Conservation (phyloP, 2,113 vertebrate species). For the Aegithalos caudatus region DNA sequence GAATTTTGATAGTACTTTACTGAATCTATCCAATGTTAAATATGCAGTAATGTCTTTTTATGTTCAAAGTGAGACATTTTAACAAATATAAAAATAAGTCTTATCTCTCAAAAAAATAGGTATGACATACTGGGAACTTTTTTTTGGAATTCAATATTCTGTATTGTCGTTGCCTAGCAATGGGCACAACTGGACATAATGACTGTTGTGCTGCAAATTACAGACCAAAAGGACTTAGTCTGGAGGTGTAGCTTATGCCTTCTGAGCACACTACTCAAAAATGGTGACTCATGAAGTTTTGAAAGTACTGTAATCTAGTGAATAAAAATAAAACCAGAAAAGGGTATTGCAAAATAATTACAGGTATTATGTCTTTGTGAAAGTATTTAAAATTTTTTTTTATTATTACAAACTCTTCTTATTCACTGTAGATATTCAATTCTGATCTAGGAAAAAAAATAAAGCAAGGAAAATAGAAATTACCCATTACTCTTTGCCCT, state of each 20-base stretch:
- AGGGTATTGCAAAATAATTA: background rate
- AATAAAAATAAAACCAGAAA: background rate
- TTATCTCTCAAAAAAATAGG: background rate
- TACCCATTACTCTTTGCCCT: background rate
- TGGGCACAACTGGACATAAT: background rate
- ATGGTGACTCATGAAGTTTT: background rate
- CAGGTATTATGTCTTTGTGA: background rate
- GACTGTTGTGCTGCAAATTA: background rate
- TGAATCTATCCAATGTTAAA: background rate
- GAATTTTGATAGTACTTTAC: background rate
- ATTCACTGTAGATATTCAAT: background rate
- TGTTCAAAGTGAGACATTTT: background rate
- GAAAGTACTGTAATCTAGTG: background rate
- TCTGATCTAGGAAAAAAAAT: background rate
- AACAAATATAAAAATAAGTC: background rate
- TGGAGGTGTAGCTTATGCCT: background rate
- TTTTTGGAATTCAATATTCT: background rate
- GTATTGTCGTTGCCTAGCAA: background rate
- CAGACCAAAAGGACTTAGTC: background rate
- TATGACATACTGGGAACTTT: background rate
- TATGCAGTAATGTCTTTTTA: background rate
- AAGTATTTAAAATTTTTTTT: background rate
- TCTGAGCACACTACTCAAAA: background rate
- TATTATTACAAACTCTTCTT: background rate
- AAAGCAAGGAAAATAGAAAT: background rate